phyloP scores from a whole-genome alignment of 2,888 invertebrate species.

The Leptogaster cylindrica region DNA sequence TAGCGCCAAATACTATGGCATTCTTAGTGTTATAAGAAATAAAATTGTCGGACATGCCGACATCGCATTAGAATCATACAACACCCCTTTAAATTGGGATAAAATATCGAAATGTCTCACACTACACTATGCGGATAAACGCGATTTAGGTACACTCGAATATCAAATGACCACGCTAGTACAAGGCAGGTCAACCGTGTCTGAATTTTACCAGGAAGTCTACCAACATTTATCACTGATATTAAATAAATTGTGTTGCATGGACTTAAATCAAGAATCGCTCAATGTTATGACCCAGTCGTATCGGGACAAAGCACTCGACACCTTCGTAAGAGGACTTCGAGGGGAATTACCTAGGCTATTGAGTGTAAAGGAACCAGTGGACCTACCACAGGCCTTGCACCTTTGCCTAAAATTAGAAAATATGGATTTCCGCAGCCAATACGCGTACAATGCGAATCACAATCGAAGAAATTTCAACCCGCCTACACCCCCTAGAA shows the following conservation, averaged over 20 bases:
- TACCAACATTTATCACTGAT: slow-evolving; percentile 6
- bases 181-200: background rate
- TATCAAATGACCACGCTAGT: slow-evolving; percentile 18
- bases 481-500: background rate
- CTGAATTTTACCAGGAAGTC: slow-evolving; percentile 24
- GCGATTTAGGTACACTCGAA: slow-evolving; percentile 14
- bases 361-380: slow-evolving; percentile 15
- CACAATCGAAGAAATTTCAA: background rate
- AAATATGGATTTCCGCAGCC: slow-evolving; percentile 2
- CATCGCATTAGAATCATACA: no score
- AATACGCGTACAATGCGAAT: slow-evolving; percentile 1
- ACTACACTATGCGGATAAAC: slow-evolving; percentile 16
- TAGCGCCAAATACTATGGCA: no score
- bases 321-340: slow-evolving; percentile 16
- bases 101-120: slow-evolving; percentile 7
- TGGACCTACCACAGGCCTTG: slow-evolving; percentile 1
- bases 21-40: no score
- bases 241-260: slow-evolving; percentile 18
- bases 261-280: slow-evolving; percentile 46
- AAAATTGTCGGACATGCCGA: no score
- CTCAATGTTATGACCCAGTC: slow-evolving; percentile 41
- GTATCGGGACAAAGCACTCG: slow-evolving; percentile 13
- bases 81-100: slow-evolving; percentile 19
- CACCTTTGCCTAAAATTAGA: slow-evolving; percentile 6
- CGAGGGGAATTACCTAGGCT: slow-evolving; percentile 27